phyloP scores from a whole-genome alignment of 92 coral and sea anemone genomes.

The Anthopleura xanthogrammica region DNA sequence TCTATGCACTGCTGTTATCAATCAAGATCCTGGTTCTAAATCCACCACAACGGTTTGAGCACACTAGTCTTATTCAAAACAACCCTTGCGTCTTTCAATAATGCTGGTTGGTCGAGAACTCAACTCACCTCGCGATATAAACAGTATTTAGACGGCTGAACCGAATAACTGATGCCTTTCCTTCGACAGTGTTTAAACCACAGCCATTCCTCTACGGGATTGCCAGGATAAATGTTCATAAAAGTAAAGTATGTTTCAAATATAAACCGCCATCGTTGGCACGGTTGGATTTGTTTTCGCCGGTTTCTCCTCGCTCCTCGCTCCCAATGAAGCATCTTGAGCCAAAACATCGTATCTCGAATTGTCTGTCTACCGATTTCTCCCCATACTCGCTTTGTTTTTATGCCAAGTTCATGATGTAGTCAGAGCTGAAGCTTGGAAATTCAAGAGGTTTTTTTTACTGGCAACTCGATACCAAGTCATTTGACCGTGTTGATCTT shows the following conservation, averaged over 20 bases:
- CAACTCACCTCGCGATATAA: constrained; percentile 58
- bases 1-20: not conserved
- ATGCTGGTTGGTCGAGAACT: not conserved
- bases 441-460: not conserved
- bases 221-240: constrained; percentile 77
- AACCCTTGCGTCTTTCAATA: constrained; percentile 5
- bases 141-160: constrained; percentile 27
- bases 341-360: constrained; percentile 27
- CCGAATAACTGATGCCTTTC: constrained; percentile 58
- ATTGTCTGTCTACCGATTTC: not conserved
- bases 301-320: constrained; percentile 21
- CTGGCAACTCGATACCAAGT: constrained; percentile 31
- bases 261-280: constrained; percentile 51
- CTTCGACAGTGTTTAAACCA: constrained; percentile 88
- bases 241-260: constrained; percentile 46
- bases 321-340: constrained; percentile 41
- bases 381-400: not conserved
- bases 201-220: constrained; percentile 81
- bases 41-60: not conserved
- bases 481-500: constrained; percentile 32
- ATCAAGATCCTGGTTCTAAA: not conserved
- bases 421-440: not conserved
- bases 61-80: constrained; percentile 8
- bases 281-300: constrained; percentile 44
- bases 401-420: not conserved